Percentiles rank a stretch among this genome's conserved stretches.
These are phyloP conservation scores for Grapholita molesta DNA, from an alignment of 1,140 invertebrate genomes.

Conservation along the genomic window DNA sequence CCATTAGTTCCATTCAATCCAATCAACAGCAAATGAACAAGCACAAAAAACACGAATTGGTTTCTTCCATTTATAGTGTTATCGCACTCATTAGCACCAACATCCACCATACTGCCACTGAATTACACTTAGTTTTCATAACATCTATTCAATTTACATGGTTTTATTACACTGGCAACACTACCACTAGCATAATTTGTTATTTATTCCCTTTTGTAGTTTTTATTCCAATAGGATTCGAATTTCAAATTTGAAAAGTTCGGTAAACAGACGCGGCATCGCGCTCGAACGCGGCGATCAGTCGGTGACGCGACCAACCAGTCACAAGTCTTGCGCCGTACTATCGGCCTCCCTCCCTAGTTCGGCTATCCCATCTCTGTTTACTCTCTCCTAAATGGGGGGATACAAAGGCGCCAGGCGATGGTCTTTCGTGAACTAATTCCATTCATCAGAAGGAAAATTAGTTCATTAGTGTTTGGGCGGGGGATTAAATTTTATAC, in stretches of 20 bases:
- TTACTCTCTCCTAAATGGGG: slow-evolving; percentile 70
- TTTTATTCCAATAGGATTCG: slow-evolving; percentile 28
- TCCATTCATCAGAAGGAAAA: slow-evolving; percentile 10
- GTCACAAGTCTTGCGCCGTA: slow-evolving; percentile 51
- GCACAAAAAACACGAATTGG: slow-evolving; percentile 72
- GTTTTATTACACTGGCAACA: slow-evolving; percentile 44
- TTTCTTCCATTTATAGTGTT: slow-evolving; percentile 69
- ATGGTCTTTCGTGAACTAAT: slow-evolving; percentile 61
- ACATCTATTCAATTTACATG: slow-evolving; percentile 60
- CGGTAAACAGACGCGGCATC: slow-evolving; percentile 49
- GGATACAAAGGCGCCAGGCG: slow-evolving; percentile 57
- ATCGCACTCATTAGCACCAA: slow-evolving; percentile 72
- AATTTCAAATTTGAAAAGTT: slow-evolving; percentile 55
- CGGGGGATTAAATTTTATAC: background rate
- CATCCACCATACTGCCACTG: slow-evolving; percentile 73
- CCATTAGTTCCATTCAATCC: slow-evolving; percentile 73
- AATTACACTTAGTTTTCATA: slow-evolving; percentile 58
- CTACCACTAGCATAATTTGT: slow-evolving; percentile 29
- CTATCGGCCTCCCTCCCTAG: slow-evolving; percentile 65
- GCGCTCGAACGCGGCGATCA: slow-evolving; percentile 29
- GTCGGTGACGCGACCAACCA: slow-evolving; percentile 16
- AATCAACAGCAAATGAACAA: slow-evolving; percentile 73
- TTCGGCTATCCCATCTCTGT: slow-evolving; percentile 48
- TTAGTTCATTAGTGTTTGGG: background rate
- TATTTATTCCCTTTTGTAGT: slow-evolving; percentile 30